These are phyloP conservation scores for Mobula hypostoma DNA, from an alignment of 2,113 vertebrate species.

Conservation along the genomic window DNA sequence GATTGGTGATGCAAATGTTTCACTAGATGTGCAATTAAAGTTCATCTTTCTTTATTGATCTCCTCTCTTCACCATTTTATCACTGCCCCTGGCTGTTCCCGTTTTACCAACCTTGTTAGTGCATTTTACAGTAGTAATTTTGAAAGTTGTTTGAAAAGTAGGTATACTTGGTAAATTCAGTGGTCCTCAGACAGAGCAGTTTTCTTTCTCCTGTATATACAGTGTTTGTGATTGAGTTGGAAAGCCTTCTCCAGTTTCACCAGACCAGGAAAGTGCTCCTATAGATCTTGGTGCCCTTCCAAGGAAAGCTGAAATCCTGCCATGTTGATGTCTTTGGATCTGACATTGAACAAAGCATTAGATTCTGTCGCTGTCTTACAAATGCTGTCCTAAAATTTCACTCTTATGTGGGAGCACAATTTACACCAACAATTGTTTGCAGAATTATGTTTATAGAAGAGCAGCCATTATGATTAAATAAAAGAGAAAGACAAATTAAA, in stretches of 20 bases:
- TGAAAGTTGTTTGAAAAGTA: neutral
- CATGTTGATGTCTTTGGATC: slow-evolving; percentile 17
- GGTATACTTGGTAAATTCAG: neutral
- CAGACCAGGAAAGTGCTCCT: neutral
- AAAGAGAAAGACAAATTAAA: too few species aligned
- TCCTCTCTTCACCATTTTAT: too few species aligned
- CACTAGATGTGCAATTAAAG: too few species aligned
- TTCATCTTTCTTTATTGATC: too few species aligned
- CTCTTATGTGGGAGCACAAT: neutral
- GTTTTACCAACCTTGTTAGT: neutral
- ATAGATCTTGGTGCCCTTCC: neutral
- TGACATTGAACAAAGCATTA: neutral
- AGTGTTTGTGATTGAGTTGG: neutral
- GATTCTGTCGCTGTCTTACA: neutral
- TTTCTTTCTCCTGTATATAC: neutral
- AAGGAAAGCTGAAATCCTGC: neutral
- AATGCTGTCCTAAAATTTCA: neutral
- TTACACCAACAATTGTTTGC: neutral
- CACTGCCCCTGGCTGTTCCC: too few species aligned
- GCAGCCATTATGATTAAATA: too few species aligned
- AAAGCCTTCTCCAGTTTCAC: neutral
- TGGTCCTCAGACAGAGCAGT: neutral
- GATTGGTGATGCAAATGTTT: too few species aligned
- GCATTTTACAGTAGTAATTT: neutral
- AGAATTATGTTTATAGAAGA: neutral